Evolutionary conservation across 2,113 vertebrate species (phyloP).

Genomic region (Lasiurus cinereus): DNA sequence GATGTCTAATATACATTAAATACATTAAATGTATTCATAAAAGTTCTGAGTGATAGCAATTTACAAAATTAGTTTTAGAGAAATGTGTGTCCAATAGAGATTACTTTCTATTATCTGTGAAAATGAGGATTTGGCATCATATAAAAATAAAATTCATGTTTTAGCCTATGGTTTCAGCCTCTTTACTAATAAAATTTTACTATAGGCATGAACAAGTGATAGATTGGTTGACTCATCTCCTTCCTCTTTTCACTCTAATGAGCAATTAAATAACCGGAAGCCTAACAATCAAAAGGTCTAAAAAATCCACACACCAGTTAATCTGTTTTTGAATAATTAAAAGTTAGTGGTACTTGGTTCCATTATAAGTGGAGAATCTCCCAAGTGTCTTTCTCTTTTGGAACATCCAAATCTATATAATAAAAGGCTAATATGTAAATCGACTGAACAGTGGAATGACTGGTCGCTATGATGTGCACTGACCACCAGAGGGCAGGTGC

Average conservation of each 20-base stretch:
- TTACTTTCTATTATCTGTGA: background rate
- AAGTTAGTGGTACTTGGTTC: slow-evolving; percentile 56
- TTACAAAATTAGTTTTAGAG: slow-evolving; percentile 57
- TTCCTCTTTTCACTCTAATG: slow-evolving; percentile 47
- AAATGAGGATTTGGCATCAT: slow-evolving; percentile 11
- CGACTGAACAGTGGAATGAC: too few species aligned
- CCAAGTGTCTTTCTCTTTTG: background rate
- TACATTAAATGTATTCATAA: background rate
- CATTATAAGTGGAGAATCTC: slow-evolving; percentile 53
- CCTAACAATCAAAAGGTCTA: slow-evolving; percentile 69
- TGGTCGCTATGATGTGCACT: too few species aligned
- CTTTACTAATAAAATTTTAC: slow-evolving; percentile 57
- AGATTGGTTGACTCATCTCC: slow-evolving; percentile 21
- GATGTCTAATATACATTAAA: background rate
- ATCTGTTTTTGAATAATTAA: slow-evolving; percentile 52
- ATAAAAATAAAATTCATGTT: slow-evolving; percentile 8
- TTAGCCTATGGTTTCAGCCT: slow-evolving; percentile 12
- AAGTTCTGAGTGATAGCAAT: background rate
- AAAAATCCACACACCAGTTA: slow-evolving; percentile 43
- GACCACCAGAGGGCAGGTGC: too few species aligned
- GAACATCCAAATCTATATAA: too few species aligned
- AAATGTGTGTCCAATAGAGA: background rate
- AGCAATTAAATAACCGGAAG: slow-evolving; percentile 68
- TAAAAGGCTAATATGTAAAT: too few species aligned
- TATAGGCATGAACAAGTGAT: slow-evolving; percentile 34